phyloP scores from a whole-genome alignment of 2,888 invertebrate species.

The Drosophila mayaguana region DNA sequence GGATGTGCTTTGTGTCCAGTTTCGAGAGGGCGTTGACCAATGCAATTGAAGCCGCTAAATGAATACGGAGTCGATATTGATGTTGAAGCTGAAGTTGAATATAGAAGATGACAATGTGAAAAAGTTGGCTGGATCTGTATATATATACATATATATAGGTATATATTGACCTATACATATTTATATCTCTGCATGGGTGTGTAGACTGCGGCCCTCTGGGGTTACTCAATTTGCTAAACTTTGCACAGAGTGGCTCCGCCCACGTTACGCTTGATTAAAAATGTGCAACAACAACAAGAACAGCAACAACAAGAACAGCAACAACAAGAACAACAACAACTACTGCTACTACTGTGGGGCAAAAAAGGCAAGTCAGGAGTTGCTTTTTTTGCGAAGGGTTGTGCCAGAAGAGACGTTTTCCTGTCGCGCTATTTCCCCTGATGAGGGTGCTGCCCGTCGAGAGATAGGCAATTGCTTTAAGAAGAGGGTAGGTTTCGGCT shows the following conservation, averaged over 20 bases:
- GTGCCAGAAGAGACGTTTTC: conserved; percentile 48
- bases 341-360: conserved; percentile 12
- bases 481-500: conserved; percentile 19
- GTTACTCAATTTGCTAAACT: conserved; percentile 54
- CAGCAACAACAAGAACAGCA: conserved; percentile 38
- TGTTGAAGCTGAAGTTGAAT: neutral
- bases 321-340: conserved; percentile 40
- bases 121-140: conserved; percentile 6
- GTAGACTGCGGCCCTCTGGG: conserved; percentile 29
- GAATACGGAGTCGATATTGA: conserved; percentile 12
- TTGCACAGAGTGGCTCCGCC: conserved; percentile 52
- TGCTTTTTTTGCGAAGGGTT: conserved; percentile 42
- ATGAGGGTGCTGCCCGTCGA: conserved; percentile 43
- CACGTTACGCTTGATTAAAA: conserved; percentile 69
- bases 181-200: neutral
- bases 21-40: conserved; percentile 56
- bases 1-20: conserved; percentile 36
- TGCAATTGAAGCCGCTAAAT: conserved; percentile 49
- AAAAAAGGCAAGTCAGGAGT: conserved; percentile 41
- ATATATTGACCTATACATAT: neutral
- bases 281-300: conserved; percentile 55
- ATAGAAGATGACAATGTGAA: conserved; percentile 22
- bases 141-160: neutral
- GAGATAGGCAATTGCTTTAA: conserved; percentile 34
- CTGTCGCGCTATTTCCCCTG: conserved; percentile 34